phyloP scores from a whole-genome alignment of 1,140 invertebrate genomes.

The Caligus rogercresseyi region DNA sequence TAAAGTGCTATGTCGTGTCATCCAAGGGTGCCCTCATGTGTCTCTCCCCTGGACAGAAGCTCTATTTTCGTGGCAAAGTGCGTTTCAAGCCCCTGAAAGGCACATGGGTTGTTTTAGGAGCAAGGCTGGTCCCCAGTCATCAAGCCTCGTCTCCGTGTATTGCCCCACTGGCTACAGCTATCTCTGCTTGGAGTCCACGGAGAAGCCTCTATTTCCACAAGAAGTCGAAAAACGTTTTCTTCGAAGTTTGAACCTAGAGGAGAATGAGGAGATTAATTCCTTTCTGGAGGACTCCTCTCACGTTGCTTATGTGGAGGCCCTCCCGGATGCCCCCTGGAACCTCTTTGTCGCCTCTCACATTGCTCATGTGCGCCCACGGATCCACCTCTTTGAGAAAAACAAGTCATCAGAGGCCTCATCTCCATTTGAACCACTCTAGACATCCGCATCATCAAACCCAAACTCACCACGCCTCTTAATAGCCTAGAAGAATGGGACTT shows the following conservation, averaged over 20 bases:
- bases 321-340: not conserved
- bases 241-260: not conserved
- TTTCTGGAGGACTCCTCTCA: not conserved
- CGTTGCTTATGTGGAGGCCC: not conserved
- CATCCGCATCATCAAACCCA: not conserved
- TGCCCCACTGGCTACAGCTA: not conserved
- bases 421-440: not conserved
- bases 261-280: not conserved
- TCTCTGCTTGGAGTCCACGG: not conserved
- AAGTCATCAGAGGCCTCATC: not conserved
- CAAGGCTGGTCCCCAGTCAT: not conserved
- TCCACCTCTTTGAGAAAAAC: not conserved
- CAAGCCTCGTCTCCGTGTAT: not conserved
- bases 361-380: not conserved
- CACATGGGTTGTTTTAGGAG: not conserved
- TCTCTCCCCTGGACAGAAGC: not conserved
- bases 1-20: not conserved
- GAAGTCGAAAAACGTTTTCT: not conserved
- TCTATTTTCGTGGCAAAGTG: not conserved
- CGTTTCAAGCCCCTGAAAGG: not conserved
- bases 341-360: not conserved
- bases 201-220: too few species aligned
- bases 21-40: not conserved
- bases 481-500: not conserved
- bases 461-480: not conserved